These are phyloP conservation scores for Diploscapter pachys DNA, from an alignment of 1,140 invertebrate genomes.

Conservation along the genomic window DNA sequence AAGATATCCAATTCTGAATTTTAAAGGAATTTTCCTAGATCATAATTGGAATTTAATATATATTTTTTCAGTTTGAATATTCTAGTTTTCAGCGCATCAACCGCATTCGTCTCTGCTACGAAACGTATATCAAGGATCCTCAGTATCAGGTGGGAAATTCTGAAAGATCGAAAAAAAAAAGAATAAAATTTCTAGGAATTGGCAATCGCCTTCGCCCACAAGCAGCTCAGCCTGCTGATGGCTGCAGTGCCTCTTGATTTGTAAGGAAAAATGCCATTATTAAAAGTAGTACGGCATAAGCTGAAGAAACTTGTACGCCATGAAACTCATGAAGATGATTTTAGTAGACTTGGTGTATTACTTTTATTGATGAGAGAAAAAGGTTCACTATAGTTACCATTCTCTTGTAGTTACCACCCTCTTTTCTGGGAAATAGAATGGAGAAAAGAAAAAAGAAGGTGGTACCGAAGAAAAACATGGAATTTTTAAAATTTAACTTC, in stretches of 20 bases:
- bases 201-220: constrained; percentile 43
- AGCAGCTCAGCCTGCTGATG: constrained; percentile 47
- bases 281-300: background rate
- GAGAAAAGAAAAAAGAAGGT: constrained; percentile 10
- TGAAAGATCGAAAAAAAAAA: background rate
- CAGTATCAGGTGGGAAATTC: background rate
- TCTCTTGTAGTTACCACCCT: background rate
- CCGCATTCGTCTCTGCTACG: background rate
- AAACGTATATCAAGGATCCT: background rate
- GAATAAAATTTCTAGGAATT: background rate
- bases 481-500: constrained; percentile 13
- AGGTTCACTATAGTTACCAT: background rate
- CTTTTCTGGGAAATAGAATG: background rate
- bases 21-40: constrained; percentile 60
- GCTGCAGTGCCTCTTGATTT: constrained; percentile 41
- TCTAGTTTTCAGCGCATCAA: background rate
- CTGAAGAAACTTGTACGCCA: too few species aligned
- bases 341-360: background rate
- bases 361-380: constrained; percentile 9
- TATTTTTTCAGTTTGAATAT: constrained; percentile 32
- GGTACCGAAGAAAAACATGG: background rate
- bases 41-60: constrained; percentile 22
- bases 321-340: constrained; percentile 12
- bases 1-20: constrained; percentile 67
- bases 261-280: constrained; percentile 27